phyloP scores from a whole-genome alignment of 2,888 invertebrate genomes.

The Acleris literana region DNA sequence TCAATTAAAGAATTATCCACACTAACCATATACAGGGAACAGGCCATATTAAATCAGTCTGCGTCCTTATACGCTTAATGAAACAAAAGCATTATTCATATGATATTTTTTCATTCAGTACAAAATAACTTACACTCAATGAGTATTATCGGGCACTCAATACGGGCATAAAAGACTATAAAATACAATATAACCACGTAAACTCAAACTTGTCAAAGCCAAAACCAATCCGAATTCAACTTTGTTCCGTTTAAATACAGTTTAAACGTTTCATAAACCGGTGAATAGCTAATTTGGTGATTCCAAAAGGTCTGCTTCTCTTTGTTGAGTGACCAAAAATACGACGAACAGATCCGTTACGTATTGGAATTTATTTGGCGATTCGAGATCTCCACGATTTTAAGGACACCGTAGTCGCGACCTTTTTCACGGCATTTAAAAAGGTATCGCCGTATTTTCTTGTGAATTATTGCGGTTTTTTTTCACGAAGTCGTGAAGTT shows the following conservation, averaged over 20 bases:
- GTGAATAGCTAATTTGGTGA: constrained; percentile 4
- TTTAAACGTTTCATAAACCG: not conserved
- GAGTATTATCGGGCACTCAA: constrained; percentile 69
- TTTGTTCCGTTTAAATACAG: not conserved
- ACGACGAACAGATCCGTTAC: constrained; percentile 46
- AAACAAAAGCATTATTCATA: constrained; percentile 75
- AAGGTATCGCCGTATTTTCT: constrained; percentile 24
- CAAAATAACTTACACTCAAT: constrained; percentile 74
- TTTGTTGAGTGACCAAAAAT: constrained; percentile 43
- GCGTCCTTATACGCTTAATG: constrained; percentile 72
- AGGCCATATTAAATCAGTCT: constrained; percentile 60
- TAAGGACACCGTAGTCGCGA: constrained; percentile 40
- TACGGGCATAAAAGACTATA: constrained; percentile 71
- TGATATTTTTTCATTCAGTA: constrained; percentile 61
- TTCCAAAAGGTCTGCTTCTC: constrained; percentile 34
- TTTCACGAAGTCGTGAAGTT: constrained; percentile 2
- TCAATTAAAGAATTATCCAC: constrained; percentile 43
- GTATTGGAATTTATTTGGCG: constrained; percentile 50
- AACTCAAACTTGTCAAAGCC: constrained; percentile 11
- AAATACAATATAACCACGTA: constrained; percentile 44
- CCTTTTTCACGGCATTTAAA: constrained; percentile 36
- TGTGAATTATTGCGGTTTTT: constrained; percentile 19
- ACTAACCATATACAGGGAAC: constrained; percentile 27
- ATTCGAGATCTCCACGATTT: constrained; percentile 50
- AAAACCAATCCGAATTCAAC: constrained; percentile 1